These are phyloP conservation scores for Samia ricini DNA, from an alignment of 1,140 invertebrate genomes.

Conservation along the genomic window DNA sequence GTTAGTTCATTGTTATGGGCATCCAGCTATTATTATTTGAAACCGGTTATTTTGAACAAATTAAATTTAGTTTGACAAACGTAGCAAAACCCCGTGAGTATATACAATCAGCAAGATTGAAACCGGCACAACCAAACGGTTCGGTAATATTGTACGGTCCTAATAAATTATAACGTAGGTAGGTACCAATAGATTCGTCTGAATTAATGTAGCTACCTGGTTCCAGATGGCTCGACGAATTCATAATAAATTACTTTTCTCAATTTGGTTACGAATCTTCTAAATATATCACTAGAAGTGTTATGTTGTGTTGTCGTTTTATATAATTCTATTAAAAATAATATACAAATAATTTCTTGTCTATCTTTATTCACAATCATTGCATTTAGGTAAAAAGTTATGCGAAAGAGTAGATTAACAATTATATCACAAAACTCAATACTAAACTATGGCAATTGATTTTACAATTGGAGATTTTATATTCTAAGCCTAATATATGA, in stretches of 20 bases:
- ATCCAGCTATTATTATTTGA: neutral
- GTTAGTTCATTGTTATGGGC: too few species aligned
- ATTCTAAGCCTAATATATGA: neutral
- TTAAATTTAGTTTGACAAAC: neutral
- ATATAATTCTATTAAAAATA: neutral
- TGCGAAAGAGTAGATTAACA: too few species aligned
- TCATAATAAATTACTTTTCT: neutral
- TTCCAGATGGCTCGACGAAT: neutral
- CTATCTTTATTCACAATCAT: too few species aligned
- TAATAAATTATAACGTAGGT: constrained; percentile 1
- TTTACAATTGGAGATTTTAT: too few species aligned
- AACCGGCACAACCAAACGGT: neutral
- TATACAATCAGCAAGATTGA: neutral
- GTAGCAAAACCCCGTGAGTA: neutral
- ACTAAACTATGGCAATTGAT: too few species aligned
- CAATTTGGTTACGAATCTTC: neutral
- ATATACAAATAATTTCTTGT: too few species aligned
- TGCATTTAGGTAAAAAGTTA: too few species aligned
- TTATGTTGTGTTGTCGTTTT: neutral
- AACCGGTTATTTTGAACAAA: neutral
- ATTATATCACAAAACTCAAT: too few species aligned
- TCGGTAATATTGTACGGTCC: neutral
- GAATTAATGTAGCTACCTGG: neutral
- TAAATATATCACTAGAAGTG: neutral
- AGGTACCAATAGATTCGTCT: neutral